Conservation (phyloP, 2,113 vertebrate species). For the Noturus placidus region DNA sequence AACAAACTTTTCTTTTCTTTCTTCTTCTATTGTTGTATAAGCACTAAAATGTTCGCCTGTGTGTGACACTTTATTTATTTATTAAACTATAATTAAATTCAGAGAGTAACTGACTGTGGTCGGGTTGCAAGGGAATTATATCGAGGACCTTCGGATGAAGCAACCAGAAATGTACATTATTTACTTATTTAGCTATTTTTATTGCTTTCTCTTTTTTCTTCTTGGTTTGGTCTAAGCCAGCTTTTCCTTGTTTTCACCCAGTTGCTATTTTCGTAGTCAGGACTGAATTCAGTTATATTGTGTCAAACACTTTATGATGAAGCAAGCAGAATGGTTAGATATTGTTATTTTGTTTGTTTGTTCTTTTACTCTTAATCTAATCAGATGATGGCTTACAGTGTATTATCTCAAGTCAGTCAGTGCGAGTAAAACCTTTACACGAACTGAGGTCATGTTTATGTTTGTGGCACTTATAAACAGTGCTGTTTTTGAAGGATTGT, state of each 20-base stretch:
- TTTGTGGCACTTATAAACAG: conserved; percentile 21
- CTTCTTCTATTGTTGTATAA: not conserved
- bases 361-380: not conserved
- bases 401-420: conserved; percentile 1
- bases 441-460: conserved; percentile 21
- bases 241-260: not conserved
- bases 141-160: not conserved
- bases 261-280: not conserved
- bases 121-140: not conserved
- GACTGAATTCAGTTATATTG: not conserved
- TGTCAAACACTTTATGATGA: not conserved
- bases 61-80: not conserved
- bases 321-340: not conserved
- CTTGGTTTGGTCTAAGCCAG: not conserved
- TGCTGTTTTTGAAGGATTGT: conserved; percentile 27
- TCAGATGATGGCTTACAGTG: not conserved
- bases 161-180: not conserved
- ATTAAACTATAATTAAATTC: not conserved
- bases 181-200: not conserved
- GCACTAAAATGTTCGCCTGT: not conserved
- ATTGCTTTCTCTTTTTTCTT: not conserved
- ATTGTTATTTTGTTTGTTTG: not conserved
- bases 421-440: not conserved
- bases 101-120: not conserved
- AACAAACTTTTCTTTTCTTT: not conserved